Conservation (phyloP, 2,113 vertebrate genomes). For the Pipa parva region DNA sequence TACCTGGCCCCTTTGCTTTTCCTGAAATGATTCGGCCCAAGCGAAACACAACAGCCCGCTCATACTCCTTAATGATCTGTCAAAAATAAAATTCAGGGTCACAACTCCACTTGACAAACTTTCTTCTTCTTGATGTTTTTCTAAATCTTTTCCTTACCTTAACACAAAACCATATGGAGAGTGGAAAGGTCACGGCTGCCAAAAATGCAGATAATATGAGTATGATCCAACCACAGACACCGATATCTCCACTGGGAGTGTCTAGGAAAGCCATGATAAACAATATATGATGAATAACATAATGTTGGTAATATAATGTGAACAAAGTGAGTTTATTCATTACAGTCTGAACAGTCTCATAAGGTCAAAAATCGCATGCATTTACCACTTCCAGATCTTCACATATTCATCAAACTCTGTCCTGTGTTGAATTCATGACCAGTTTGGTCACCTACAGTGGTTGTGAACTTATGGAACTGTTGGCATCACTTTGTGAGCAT, state of each 20-base stretch:
- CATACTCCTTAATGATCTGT: slow-evolving; percentile 85
- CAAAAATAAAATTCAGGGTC: slow-evolving; percentile 22
- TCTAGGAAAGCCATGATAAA: slow-evolving; percentile 50
- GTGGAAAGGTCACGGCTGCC: slow-evolving; percentile 64
- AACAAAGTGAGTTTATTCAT: no score
- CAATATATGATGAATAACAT: not conserved
- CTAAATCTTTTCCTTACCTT: slow-evolving; percentile 68
- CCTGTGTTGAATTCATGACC: no score
- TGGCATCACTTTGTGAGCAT: no score
- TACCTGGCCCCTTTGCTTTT: slow-evolving; percentile 85
- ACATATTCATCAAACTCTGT: no score
- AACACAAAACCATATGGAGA: slow-evolving; percentile 79
- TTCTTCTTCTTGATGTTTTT: not conserved
- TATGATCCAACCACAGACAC: slow-evolving; percentile 72
- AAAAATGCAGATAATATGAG: slow-evolving; percentile 68
- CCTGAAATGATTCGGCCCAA: slow-evolving; percentile 74
- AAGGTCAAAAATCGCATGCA: no score
- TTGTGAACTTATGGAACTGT: no score
- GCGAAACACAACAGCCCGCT: slow-evolving; percentile 80
- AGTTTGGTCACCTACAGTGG: no score
- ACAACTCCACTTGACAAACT: not conserved
- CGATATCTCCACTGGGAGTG: slow-evolving; percentile 57
- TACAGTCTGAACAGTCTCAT: no score
- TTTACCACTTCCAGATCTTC: no score
- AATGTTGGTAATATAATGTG: not conserved